phyloP scores from a whole-genome alignment of 2,113 vertebrate species.

The Junco hyemalis region DNA sequence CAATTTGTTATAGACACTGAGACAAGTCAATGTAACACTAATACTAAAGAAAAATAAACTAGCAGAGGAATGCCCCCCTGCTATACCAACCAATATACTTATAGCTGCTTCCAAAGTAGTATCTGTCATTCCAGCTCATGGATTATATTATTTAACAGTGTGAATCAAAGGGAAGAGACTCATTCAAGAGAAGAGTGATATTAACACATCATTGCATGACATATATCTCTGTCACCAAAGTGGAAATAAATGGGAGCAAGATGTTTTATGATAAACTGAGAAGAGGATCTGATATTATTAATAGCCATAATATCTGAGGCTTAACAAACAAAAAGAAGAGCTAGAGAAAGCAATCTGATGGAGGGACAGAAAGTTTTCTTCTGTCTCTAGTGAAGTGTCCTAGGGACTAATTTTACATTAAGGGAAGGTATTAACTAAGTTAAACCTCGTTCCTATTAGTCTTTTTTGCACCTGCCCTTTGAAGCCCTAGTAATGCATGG shows the following conservation, averaged over 20 bases:
- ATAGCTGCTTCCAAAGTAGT: slow-evolving; percentile 34
- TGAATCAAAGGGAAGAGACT: slow-evolving; percentile 64
- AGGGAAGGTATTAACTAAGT: background rate
- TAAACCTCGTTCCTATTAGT: background rate
- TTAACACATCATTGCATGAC: slow-evolving; percentile 53
- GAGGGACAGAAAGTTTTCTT: slow-evolving; percentile 11
- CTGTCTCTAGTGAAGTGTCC: background rate
- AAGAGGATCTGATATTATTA: slow-evolving; percentile 58
- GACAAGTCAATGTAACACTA: slow-evolving; percentile 51
- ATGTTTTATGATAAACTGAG: slow-evolving; percentile 65
- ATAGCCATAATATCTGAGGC: slow-evolving; percentile 21
- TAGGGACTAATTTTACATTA: background rate
- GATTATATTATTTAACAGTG: slow-evolving; percentile 65
- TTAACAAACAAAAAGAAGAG: background rate
- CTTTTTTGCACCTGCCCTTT: background rate
- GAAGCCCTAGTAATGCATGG: background rate
- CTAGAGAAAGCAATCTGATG: slow-evolving; percentile 10
- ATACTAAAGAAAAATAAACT: slow-evolving; percentile 72
- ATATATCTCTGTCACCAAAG: slow-evolving; percentile 66
- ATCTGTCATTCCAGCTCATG: slow-evolving; percentile 49
- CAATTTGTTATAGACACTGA: slow-evolving; percentile 55
- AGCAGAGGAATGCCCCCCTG: slow-evolving; percentile 42
- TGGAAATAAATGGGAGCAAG: slow-evolving; percentile 67
- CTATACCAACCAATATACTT: slow-evolving; percentile 49
- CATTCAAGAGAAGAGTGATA: slow-evolving; percentile 55